Base-by-base conservation (phyloP, 2,113 vertebrate genomes). In the Nicator chloris region DNA sequence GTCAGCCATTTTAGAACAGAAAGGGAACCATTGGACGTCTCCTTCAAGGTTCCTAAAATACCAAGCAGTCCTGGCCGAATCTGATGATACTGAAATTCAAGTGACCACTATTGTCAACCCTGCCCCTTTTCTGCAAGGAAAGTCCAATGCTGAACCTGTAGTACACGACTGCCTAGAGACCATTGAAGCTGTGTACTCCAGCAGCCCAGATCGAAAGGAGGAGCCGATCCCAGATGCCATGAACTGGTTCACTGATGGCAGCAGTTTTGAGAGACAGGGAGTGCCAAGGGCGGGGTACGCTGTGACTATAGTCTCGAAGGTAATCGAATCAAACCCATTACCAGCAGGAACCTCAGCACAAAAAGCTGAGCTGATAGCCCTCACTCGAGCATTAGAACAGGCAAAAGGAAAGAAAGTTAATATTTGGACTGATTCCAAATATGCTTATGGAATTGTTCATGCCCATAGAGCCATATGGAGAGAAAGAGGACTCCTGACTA, bases 221-320 rank as follows among this genome's bases (percentile, higher is more conserved):
- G 2, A 47, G 23, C 33, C 0, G 4, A 22, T 47, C 33, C 44
- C 23, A 19, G 31, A 13, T 66, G 42, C 33, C 16, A n/a, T 66
- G 31, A 66, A 66, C 6, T n/a, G 44, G 44, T 66, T 47, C 31
- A 66, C 33, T 47, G 22, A 66, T n/a, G 44, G 23, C 23, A 66
- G 33, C 33, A 66, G 16, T 27, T 66, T 35, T 66, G 31, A n/a
- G 64, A 66, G 16, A 47, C 15, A 66, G 15, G 44, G 23, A 45
- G 11, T 26, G 23, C 1, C 1, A 66, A 66, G 3, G 64, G 64
- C 6, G 3, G 22, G 11, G 7, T 33, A 18, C 1, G 8, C 42
- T 45, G 22, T 65, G 42, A 66, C 42, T 66, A n/a, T 9, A 45
- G 31, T 66, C 35, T 39, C 4, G 0, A 7, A 66, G 8, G 31